Evolutionary conservation across 2,113 vertebrate genomes (phyloP), one percentile per base, ranked within the genome.

Genomic region (Myocastor coypus): DNA sequence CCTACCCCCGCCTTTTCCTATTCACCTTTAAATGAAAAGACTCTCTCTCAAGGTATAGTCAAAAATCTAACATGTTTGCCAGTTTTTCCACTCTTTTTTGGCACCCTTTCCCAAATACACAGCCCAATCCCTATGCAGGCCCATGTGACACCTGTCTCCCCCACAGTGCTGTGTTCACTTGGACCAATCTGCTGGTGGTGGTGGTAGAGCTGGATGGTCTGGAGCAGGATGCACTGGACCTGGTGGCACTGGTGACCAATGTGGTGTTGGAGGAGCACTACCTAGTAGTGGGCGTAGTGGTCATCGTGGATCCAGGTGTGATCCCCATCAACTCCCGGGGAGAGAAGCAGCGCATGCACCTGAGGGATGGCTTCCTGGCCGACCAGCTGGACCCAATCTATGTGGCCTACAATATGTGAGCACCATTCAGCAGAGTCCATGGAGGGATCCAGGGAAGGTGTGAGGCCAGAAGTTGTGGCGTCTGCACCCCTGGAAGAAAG

Each of bases 301-400:
- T 99, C 97, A 99, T 99, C 14, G 99, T 99, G 80, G 99, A 99
- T 97, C 99, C 99, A 0, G 99, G 99, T 0, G 99, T 99, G 93
- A 99, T 99, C 96, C 99, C 99, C 93, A 99, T 99, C 98, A 99
- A 99, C 98, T 99, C 99, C 26, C 98, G 99, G 32, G 99, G 99
- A 0, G 99, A 99, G 98, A 99, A 99, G 94, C 99, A 99, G 90
- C 99, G 99, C 59, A 99, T 99, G 99, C 99, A 99, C 98, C 98
- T 99, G 97, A 98, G 99, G 17, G 99, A 99, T 0, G 99, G 99
- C 86, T 99, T 99, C 98, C 98, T 99, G 91, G 99, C 99, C 0
- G 99, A 99, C 98, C 99, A 99, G 97, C 98, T 99, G 98, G 99
- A 99, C 98, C 99, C 99, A 73, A 99, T 99, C 97, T 99, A 99